These are phyloP conservation scores for Erethizon dorsatum DNA, from an alignment of 2,797 vertebrate genomes.

Conservation along the genomic window DNA sequence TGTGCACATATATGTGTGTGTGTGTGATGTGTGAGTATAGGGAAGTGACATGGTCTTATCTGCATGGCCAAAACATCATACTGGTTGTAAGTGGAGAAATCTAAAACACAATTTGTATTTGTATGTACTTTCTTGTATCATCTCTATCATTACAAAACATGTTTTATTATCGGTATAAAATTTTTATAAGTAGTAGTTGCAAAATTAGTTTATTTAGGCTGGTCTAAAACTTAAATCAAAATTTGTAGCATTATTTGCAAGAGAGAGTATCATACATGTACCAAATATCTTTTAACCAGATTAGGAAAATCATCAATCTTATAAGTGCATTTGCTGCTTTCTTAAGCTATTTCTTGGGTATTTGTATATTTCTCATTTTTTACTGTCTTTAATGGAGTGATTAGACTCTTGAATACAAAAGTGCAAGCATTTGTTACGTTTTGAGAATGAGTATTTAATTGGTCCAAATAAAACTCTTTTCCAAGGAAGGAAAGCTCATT, in stretches of 20 bases:
- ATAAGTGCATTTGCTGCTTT: neutral
- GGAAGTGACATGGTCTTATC: neutral
- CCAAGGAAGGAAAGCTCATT: neutral
- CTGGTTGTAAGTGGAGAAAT: neutral
- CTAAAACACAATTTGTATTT: neutral
- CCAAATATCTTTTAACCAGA: neutral
- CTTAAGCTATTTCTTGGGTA: neutral
- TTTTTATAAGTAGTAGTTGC: neutral
- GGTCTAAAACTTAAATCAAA: neutral
- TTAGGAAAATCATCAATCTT: neutral
- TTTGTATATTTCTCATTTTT: neutral
- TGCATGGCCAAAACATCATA: neutral
- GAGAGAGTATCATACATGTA: neutral
- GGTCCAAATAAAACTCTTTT: neutral
- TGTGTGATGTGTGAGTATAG: neutral
- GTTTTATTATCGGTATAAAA: neutral
- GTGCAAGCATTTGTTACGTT: neutral
- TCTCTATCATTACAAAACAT: neutral
- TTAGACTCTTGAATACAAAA: neutral
- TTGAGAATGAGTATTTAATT: neutral
- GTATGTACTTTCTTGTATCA: neutral
- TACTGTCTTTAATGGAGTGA: neutral
- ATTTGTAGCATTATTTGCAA: conserved; percentile 8
- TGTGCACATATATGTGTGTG: neutral
- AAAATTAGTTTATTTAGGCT: neutral